Evolutionary conservation across 2,888 invertebrate genomes (phyloP).

Genomic region (Pocota personata): DNA sequence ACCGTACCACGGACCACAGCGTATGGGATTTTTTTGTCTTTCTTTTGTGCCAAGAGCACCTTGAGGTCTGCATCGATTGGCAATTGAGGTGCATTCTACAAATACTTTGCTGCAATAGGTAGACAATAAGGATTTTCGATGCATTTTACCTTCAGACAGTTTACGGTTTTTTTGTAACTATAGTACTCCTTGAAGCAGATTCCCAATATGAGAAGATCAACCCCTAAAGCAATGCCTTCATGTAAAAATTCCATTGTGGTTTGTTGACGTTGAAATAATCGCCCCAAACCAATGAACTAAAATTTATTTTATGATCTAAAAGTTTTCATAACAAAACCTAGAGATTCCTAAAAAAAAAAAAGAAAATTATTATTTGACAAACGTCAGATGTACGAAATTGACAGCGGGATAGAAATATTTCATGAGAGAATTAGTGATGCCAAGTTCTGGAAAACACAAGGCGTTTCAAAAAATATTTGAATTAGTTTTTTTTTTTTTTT

Average conservation of each 20-base stretch:
- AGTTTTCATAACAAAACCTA: conserved; percentile 22
- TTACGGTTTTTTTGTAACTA: conserved; percentile 88
- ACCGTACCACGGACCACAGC: conserved; percentile 90
- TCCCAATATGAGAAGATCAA: conserved; percentile 89
- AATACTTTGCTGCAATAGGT: no score
- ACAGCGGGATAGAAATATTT: neutral
- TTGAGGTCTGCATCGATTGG: conserved; percentile 87
- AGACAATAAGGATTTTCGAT: conserved; percentile 75
- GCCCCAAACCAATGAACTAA: neutral
- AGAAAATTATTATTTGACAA: conserved; percentile 1
- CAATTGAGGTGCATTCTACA: conserved; percentile 88
- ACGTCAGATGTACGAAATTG: conserved; percentile 1
- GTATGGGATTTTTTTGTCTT: conserved; percentile 88
- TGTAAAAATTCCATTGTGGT: conserved; percentile 89
- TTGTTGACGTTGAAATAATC: neutral
- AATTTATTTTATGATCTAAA: conserved; percentile 3
- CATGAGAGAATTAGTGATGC: conserved; percentile 29
- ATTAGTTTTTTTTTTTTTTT: no score
- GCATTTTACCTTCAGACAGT: conserved; percentile 86
- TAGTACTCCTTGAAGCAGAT: conserved; percentile 90
- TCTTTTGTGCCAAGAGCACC: conserved; percentile 85
- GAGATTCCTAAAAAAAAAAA: neutral
- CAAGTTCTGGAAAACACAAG: neutral
- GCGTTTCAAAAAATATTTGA: neutral
- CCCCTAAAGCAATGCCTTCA: conserved; percentile 89